Evolutionary conservation across 2,888 invertebrate genomes (phyloP).

Genomic region (Saturnia pavonia): DNA sequence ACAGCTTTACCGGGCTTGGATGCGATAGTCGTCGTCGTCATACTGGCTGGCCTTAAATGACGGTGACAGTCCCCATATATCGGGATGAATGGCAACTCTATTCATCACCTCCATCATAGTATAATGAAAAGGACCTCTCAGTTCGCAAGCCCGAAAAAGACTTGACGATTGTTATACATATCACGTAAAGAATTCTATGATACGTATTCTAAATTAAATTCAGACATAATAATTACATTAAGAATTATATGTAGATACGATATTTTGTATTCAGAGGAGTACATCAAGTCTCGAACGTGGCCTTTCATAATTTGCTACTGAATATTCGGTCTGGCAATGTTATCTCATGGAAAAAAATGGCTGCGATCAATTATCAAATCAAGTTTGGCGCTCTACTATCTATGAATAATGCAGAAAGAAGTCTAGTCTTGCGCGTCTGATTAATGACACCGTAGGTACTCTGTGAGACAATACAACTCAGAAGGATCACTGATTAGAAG

Average conservation of each 20-base stretch:
- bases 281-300: not conserved
- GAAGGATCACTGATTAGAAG: not conserved
- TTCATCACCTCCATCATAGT: too few relatives aligned
- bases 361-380: conserved; percentile 22
- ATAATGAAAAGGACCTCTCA: too few relatives aligned
- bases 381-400: conserved; percentile 18
- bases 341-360: conserved; percentile 18
- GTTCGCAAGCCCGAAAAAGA: too few relatives aligned
- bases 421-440: conserved; percentile 18
- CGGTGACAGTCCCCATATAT: too few relatives aligned
- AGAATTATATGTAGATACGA: not conserved
- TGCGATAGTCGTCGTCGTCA: too few relatives aligned
- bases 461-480: not conserved
- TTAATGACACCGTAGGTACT: conserved; percentile 11
- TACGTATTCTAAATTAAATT: not conserved
- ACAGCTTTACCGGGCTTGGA: too few relatives aligned
- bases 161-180: too few relatives aligned
- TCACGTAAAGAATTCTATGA: not conserved
- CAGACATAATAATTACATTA: conserved; percentile 1
- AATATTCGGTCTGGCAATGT: conserved; percentile 4
- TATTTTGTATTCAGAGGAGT: conserved; percentile 5
- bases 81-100: too few relatives aligned
- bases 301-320: conserved; percentile 7
- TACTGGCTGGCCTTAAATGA: too few relatives aligned
- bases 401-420: conserved; percentile 23